Conservation (phyloP, 2,113 vertebrate species). For the Plestiodon gilberti region DNA sequence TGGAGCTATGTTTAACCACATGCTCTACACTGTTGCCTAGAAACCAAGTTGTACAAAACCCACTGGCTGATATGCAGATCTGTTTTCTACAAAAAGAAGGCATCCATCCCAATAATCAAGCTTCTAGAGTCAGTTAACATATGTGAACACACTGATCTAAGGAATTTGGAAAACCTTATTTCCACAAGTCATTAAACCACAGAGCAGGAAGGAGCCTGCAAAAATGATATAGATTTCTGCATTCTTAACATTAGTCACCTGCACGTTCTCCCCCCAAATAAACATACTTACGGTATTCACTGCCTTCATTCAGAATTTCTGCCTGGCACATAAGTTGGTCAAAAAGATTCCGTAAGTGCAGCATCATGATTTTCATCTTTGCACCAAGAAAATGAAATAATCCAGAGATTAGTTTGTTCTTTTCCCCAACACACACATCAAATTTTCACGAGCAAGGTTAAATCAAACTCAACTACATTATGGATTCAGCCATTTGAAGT, state of each 20-base stretch:
- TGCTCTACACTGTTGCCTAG: constrained; percentile 8
- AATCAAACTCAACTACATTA: background rate
- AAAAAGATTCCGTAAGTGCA: constrained; percentile 81
- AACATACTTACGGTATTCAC: constrained; percentile 88
- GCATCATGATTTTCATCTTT: constrained; percentile 82
- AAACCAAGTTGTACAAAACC: constrained; percentile 28
- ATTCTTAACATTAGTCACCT: background rate
- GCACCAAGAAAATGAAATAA: constrained; percentile 70
- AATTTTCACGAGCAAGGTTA: background rate
- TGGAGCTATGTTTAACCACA: background rate
- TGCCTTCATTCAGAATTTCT: constrained; percentile 87
- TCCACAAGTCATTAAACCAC: background rate
- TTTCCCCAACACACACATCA: background rate
- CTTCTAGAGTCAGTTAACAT: background rate
- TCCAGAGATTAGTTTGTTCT: constrained; percentile 28
- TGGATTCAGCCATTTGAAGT: background rate
- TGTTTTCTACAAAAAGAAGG: constrained; percentile 11
- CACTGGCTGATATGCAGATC: constrained; percentile 24
- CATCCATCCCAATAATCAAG: background rate
- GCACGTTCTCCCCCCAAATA: background rate
- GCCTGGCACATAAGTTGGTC: constrained; percentile 83
- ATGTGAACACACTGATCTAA: background rate
- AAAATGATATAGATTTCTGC: accelerated
- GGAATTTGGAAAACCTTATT: background rate
- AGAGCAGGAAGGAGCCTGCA: background rate